phyloP scores from a whole-genome alignment of 2,797 vertebrate species.

The Enteromius unitaeniatus region DNA sequence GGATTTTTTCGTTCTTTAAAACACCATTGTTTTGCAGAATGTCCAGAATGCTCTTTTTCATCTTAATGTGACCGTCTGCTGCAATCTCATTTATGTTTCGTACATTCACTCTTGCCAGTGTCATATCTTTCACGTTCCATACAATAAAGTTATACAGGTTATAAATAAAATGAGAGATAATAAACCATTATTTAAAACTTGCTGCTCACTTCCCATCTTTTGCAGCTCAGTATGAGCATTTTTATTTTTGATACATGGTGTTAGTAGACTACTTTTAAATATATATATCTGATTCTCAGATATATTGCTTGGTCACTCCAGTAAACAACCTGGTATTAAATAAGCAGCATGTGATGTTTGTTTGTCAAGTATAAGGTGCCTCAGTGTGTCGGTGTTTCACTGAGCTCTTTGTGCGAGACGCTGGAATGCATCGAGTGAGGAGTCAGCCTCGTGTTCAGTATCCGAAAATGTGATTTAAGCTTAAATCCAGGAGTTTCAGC shows the following conservation, averaged over 20 bases:
- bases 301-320: not conserved
- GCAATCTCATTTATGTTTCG: not conserved
- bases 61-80: not conserved
- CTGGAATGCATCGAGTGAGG: not conserved
- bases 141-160: not conserved
- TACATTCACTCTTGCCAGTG: not conserved
- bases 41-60: not conserved
- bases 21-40: not conserved
- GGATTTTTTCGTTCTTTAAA: not conserved
- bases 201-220: not conserved
- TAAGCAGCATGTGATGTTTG: not conserved
- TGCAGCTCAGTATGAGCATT: not conserved
- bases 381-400: not conserved
- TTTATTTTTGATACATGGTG: not conserved
- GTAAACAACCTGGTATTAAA: conserved; percentile 7
- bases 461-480: not conserved
- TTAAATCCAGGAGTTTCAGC: not conserved
- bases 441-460: not conserved
- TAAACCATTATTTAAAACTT: not conserved
- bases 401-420: not conserved
- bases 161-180: not conserved
- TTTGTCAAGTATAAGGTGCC: not conserved
- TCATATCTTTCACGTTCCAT: not conserved
- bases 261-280: not conserved
- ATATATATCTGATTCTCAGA: not conserved